These are phyloP conservation scores for Habropoda laboriosa DNA, from an alignment of 1,140 invertebrate genomes.

Conservation along the genomic window DNA sequence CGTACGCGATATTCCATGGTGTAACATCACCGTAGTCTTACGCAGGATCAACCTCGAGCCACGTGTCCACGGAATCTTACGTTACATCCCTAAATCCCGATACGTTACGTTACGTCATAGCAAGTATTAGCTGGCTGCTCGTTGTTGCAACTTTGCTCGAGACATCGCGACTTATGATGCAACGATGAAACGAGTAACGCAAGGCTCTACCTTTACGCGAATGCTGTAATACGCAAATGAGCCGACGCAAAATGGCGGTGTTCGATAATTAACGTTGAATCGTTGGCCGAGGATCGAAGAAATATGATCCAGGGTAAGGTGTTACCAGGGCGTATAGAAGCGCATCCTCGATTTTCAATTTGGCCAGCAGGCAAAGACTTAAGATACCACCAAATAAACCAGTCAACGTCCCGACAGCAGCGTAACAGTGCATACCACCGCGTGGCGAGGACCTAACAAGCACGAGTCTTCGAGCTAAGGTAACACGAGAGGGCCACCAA, in stretches of 20 bases:
- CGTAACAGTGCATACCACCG: constrained; percentile 31
- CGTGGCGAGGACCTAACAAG: constrained; percentile 51
- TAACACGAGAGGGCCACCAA: constrained; percentile 70
- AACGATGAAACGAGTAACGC: not conserved
- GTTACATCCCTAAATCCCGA: constrained; percentile 29
- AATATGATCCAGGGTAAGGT: constrained; percentile 18
- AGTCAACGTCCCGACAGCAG: constrained; percentile 42
- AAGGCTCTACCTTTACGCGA: not conserved
- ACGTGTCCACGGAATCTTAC: constrained; percentile 23
- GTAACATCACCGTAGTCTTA: not conserved
- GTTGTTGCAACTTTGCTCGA: not conserved
- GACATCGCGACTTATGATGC: not conserved
- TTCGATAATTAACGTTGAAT: no score
- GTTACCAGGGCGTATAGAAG: constrained; percentile 12
- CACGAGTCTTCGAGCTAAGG: constrained; percentile 57
- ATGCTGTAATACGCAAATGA: not conserved
- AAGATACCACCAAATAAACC: constrained; percentile 57
- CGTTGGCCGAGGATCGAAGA: not conserved
- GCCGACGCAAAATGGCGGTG: not conserved
- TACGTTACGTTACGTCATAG: constrained; percentile 6
- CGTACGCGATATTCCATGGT: not conserved
- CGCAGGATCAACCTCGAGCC: constrained; percentile 1
- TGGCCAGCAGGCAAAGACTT: constrained; percentile 31
- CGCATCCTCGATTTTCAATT: constrained; percentile 51
- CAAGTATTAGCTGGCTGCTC: not conserved